These are phyloP conservation scores for Blennius ocellaris DNA, from an alignment of 2,113 vertebrate species.

Conservation along the genomic window DNA sequence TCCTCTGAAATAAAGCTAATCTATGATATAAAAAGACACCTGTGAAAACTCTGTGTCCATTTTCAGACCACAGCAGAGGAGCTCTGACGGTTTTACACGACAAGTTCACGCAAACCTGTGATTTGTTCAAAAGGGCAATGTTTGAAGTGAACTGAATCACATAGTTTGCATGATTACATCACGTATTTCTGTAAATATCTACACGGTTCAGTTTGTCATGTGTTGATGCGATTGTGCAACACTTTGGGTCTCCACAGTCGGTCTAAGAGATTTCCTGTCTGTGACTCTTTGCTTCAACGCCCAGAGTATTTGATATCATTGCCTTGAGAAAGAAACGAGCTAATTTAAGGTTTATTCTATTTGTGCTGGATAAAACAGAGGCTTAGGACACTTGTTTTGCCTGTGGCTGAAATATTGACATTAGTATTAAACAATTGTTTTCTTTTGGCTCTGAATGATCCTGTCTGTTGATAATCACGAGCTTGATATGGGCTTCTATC, in stretches of 20 bases:
- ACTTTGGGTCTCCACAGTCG: not conserved
- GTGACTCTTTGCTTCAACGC: constrained; percentile 23
- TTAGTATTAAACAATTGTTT: constrained; percentile 9
- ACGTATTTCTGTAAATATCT: not conserved
- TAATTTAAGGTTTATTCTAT: constrained; percentile 21
- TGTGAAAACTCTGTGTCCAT: too few species aligned
- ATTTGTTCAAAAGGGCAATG: not conserved
- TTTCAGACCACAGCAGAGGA: too few species aligned
- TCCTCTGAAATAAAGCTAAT: not conserved
- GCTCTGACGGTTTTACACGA: too few species aligned
- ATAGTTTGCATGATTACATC: not conserved
- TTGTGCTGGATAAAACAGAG: constrained; percentile 35
- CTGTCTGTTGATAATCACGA: constrained; percentile 9
- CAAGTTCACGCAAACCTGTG: not conserved
- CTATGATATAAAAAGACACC: too few species aligned
- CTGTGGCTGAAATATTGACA: constrained; percentile 8
- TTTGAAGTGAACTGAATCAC: not conserved
- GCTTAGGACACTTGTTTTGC: constrained; percentile 25
- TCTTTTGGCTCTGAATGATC: constrained; percentile 8
- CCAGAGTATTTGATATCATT: constrained; percentile 26
- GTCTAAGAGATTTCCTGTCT: not conserved
- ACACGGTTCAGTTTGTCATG: not conserved
- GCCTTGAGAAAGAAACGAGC: not conserved
- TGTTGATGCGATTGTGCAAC: not conserved
- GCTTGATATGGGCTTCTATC: constrained; percentile 36